phyloP scores from a whole-genome alignment of 2,888 invertebrate species.

The Notodonta ziczac region DNA sequence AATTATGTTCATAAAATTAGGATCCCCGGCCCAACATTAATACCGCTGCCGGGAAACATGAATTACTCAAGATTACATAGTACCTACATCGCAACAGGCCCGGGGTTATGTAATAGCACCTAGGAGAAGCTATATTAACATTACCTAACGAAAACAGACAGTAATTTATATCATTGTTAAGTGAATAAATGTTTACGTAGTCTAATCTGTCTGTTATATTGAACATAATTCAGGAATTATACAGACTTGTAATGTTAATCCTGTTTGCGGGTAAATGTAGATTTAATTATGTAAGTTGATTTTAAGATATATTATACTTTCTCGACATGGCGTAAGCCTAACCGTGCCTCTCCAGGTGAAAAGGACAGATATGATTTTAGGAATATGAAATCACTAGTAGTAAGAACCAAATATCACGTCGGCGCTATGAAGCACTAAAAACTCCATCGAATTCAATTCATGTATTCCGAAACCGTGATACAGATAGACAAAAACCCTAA shows the following conservation, averaged over 20 bases:
- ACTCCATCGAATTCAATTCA: too few species aligned
- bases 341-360: too few species aligned
- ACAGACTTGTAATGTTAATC: neutral
- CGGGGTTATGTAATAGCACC: conserved; percentile 30
- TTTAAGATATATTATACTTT: too few species aligned
- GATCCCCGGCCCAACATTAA: conserved; percentile 17
- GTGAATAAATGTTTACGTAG: conserved; percentile 40
- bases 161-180: conserved; percentile 44
- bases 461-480: too few species aligned
- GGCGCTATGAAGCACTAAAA: too few species aligned
- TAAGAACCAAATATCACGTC: too few species aligned
- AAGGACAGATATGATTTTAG: too few species aligned
- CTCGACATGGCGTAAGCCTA: too few species aligned
- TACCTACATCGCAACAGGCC: conserved; percentile 28
- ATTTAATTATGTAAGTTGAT: too few species aligned
- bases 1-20: conserved; percentile 11
- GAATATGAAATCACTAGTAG: too few species aligned
- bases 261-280: too few species aligned
- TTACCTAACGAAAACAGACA: conserved; percentile 32
- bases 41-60: conserved; percentile 28
- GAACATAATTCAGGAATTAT: conserved; percentile 4
- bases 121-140: conserved; percentile 26
- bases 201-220: conserved; percentile 23
- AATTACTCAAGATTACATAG: conserved; percentile 34
- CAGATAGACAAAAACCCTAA: too few species aligned